Evolutionary conservation across 2,888 invertebrate species (phyloP).

Genomic region (Drosophila percnosoma): DNA sequence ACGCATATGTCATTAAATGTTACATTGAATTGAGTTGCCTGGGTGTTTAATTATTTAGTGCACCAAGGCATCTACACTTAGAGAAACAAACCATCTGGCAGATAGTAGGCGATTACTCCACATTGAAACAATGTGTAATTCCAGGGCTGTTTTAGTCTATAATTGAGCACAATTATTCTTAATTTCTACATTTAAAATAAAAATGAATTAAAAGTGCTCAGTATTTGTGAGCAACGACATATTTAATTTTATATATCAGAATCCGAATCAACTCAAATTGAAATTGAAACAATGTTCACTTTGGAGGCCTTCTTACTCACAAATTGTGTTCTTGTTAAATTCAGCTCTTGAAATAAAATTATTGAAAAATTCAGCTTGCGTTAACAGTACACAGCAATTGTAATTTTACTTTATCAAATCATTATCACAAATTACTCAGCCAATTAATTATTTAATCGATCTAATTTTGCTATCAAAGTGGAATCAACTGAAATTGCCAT

Average conservation of each 20-base stretch:
- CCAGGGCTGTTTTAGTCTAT: background rate
- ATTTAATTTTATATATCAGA: background rate
- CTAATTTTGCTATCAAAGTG: background rate
- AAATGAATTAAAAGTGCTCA: background rate
- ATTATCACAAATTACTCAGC: background rate
- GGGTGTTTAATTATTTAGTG: conserved; percentile 47
- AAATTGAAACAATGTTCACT: background rate
- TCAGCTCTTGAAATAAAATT: background rate
- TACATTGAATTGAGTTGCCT: conserved; percentile 39
- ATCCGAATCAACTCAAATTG: background rate
- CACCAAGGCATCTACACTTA: conserved; percentile 5
- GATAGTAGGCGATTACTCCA: background rate
- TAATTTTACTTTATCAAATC: background rate
- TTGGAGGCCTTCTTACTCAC: background rate
- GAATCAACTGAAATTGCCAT: background rate
- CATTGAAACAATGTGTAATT: background rate
- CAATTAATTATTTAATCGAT: background rate
- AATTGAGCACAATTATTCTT: background rate
- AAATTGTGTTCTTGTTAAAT: background rate
- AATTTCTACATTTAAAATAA: background rate
- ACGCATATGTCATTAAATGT: conserved; percentile 36
- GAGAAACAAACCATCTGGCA: background rate
- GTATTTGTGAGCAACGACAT: background rate
- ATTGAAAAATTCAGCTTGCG: background rate
- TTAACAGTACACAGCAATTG: background rate